Evolutionary conservation across 2,888 invertebrate species (phyloP).

Genomic region (Augiades crinisus): DNA sequence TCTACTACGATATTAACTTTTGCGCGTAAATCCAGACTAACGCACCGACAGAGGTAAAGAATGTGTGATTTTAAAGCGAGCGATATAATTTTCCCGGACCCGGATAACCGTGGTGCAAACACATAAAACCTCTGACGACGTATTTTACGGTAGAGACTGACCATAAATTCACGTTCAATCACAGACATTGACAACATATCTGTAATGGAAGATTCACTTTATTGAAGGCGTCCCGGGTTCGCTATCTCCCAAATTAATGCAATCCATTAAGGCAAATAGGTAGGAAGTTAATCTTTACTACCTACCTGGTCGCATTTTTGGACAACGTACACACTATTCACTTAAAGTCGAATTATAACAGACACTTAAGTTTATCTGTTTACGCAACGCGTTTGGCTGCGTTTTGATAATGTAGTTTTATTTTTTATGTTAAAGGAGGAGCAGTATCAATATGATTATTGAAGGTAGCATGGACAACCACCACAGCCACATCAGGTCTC

Average conservation of each 20-base stretch:
- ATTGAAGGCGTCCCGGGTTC: constrained; percentile 16
- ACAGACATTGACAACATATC: constrained; percentile 24
- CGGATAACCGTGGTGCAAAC: constrained; percentile 40
- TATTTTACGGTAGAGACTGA: constrained; percentile 40
- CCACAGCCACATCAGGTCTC: too few species aligned
- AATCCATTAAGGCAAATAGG: constrained; percentile 21
- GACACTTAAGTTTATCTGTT: background rate
- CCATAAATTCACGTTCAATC: constrained; percentile 42
- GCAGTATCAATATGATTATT: too few species aligned
- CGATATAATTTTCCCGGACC: constrained; percentile 35
- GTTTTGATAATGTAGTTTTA: too few species aligned
- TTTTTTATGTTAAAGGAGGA: too few species aligned
- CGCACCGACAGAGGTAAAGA: constrained; percentile 22
- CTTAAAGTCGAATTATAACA: background rate
- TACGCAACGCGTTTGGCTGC: background rate
- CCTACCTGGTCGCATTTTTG: constrained; percentile 2
- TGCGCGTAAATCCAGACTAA: constrained; percentile 17
- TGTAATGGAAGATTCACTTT: constrained; percentile 20
- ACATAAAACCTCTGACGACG: constrained; percentile 42
- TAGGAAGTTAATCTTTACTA: constrained; percentile 15
- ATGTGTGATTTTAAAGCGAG: constrained; percentile 29
- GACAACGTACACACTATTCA: background rate
- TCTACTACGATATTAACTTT: constrained; percentile 12
- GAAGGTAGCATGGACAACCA: too few species aligned
- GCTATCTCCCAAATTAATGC: constrained; percentile 28